These are phyloP conservation scores for Catostomus latipinnis DNA, from an alignment of 2,797 vertebrate species.

Conservation along the genomic window DNA sequence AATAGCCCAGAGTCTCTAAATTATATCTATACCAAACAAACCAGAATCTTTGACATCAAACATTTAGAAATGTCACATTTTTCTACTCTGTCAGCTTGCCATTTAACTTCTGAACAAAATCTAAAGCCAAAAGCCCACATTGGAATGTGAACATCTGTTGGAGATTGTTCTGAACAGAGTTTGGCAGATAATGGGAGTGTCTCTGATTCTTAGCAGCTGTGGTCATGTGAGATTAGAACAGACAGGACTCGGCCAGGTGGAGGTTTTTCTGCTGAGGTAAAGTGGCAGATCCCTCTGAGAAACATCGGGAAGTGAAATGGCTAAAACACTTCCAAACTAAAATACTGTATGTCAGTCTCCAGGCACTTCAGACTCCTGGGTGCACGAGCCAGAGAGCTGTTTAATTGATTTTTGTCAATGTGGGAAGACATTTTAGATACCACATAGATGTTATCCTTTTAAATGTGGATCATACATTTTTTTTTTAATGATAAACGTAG, in stretches of 20 bases:
- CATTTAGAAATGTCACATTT: conserved; percentile 34
- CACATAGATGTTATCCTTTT: background rate
- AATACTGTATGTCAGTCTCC: conserved; percentile 6
- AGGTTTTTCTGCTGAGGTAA: conserved; percentile 47
- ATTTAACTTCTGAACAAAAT: conserved; percentile 14
- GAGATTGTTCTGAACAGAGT: conserved; percentile 27
- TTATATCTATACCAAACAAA: conserved; percentile 26
- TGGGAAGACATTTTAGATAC: background rate
- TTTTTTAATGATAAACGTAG: conserved; percentile 1
- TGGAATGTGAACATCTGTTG: conserved; percentile 39
- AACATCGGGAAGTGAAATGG: background rate
- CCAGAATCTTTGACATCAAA: conserved; percentile 25
- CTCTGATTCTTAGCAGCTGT: background rate
- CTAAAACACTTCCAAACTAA: background rate
- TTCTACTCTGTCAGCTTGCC: conserved; percentile 4
- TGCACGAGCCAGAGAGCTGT: background rate
- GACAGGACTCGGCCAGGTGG: conserved; percentile 24
- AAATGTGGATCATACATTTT: background rate
- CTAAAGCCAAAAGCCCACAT: conserved; percentile 7
- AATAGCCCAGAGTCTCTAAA: conserved; percentile 10
- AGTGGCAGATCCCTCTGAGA: conserved; percentile 17
- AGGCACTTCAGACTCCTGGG: background rate
- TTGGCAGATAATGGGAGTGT: conserved; percentile 18
- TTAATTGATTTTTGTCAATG: background rate
- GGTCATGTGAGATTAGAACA: conserved; percentile 18